Evolutionary conservation across 53 echinoderm and acorn worm genomes (phyloP).

Genomic region (Patiria pectinifera): DNA sequence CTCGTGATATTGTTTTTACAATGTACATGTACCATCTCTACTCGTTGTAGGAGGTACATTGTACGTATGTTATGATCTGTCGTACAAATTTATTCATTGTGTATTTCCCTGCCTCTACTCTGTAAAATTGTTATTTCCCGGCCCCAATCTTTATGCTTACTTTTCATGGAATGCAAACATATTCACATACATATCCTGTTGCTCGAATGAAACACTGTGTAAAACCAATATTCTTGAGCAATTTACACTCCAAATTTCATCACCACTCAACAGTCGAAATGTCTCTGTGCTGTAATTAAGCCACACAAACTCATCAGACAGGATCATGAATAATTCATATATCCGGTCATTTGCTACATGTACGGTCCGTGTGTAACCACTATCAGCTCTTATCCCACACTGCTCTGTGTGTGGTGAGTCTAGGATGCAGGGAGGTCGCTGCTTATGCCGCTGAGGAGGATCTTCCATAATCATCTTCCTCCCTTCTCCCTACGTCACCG

Average conservation of each 20-base stretch:
- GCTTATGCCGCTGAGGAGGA: slow-evolving; percentile 15
- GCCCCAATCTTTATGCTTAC: background rate
- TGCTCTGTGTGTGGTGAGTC: slow-evolving; percentile 1
- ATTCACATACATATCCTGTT: background rate
- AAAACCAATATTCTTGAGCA: background rate
- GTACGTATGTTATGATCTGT: background rate
- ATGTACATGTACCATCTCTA: too few species aligned
- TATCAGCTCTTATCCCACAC: background rate
- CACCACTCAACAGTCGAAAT: background rate
- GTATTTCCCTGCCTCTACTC: background rate
- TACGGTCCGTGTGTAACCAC: background rate
- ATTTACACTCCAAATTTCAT: background rate
- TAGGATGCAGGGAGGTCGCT: slow-evolving; percentile 28
- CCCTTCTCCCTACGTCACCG: background rate
- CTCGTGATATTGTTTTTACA: too few species aligned
- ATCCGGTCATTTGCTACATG: background rate
- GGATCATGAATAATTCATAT: background rate
- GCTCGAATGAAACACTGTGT: background rate
- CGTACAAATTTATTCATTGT: background rate
- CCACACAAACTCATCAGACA: background rate
- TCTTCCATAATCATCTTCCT: slow-evolving; percentile 18
- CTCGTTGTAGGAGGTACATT: background rate
- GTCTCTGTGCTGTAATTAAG: background rate
- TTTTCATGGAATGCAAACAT: background rate
- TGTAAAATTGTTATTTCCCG: background rate